Evolutionary conservation across 2,113 vertebrate species (phyloP).

Genomic region (Isichthys henryi): DNA sequence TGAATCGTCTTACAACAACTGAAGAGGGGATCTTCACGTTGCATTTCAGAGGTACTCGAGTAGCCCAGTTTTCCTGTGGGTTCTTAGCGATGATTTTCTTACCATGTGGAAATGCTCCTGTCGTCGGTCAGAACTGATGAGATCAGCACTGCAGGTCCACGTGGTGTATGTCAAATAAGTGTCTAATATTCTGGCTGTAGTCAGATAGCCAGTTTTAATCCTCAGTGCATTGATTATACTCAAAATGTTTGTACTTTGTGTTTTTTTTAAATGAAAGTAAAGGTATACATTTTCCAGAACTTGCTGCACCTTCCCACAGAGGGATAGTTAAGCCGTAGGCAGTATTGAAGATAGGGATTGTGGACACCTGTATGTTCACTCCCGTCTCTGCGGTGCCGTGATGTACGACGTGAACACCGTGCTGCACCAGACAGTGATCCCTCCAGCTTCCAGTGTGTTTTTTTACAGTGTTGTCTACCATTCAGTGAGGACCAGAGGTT

Average conservation of each 20-base stretch:
- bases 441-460: not conserved
- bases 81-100: not conserved
- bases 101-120: not conserved
- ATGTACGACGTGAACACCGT: not conserved
- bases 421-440: not conserved
- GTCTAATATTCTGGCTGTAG: not conserved
- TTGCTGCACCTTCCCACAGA: not conserved
- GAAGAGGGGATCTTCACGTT: not conserved
- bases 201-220: not conserved
- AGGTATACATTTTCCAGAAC: not conserved
- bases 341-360: constrained; percentile 6
- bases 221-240: not conserved
- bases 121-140: not conserved
- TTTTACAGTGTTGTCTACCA: not conserved
- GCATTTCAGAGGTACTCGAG: not conserved
- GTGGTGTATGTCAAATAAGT: not conserved
- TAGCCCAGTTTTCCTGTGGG: not conserved
- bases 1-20: not conserved
- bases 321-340: not conserved
- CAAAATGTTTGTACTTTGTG: not conserved
- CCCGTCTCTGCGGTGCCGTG: not conserved
- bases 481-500: not conserved
- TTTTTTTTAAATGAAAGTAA: not conserved
- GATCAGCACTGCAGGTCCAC: not conserved
- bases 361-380: not conserved